A percentile compares a stretch with the other conserved stretches of the same genome.
These are phyloP conservation scores for Sitodiplosis mosellana DNA, from an alignment of 1,140 invertebrate genomes.

Conservation along the genomic window DNA sequence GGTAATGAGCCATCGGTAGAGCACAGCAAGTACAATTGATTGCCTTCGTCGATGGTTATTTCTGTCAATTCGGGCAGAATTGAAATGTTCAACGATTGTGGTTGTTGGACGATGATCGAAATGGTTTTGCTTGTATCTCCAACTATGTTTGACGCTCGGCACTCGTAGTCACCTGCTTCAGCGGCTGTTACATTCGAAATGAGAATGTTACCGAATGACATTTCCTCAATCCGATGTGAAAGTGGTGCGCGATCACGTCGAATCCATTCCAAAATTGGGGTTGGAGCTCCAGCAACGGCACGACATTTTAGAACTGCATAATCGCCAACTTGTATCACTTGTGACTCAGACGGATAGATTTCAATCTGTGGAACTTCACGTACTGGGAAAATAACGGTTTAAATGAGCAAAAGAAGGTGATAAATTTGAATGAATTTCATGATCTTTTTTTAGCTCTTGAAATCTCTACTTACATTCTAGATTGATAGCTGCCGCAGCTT, in stretches of 20 bases:
- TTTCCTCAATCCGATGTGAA: slow-evolving; percentile 21
- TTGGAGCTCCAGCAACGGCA: slow-evolving; percentile 51
- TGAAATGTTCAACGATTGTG: slow-evolving; percentile 39
- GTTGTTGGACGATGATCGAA: slow-evolving; percentile 44
- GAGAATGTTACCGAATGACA: slow-evolving; percentile 11
- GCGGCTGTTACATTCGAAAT: slow-evolving; percentile 35
- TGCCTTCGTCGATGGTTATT: slow-evolving; percentile 32
- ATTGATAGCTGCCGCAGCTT: slow-evolving; percentile 57
- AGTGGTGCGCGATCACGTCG: slow-evolving; percentile 48
- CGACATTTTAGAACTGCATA: slow-evolving; percentile 62
- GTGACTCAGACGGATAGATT: slow-evolving; percentile 48
- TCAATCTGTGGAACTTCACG: slow-evolving; percentile 59
- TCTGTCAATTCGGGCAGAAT: slow-evolving; percentile 31
- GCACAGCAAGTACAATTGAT: slow-evolving; percentile 49
- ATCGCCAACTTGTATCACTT: slow-evolving; percentile 41
- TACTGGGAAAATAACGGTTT: slow-evolving; percentile 31
- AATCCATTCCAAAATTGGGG: slow-evolving; percentile 57
- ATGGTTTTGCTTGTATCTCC: slow-evolving; percentile 46
- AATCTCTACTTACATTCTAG: slow-evolving; percentile 57
- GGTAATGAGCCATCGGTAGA: slow-evolving; percentile 53
- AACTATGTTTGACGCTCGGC: slow-evolving; percentile 58
- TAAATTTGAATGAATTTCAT: no score
- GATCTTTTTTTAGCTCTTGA: no score
- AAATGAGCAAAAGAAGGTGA: background rate
- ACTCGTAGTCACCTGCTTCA: slow-evolving; percentile 66